phyloP scores from a whole-genome alignment of 1,140 invertebrate species.

The Bactericera cockerelli region DNA sequence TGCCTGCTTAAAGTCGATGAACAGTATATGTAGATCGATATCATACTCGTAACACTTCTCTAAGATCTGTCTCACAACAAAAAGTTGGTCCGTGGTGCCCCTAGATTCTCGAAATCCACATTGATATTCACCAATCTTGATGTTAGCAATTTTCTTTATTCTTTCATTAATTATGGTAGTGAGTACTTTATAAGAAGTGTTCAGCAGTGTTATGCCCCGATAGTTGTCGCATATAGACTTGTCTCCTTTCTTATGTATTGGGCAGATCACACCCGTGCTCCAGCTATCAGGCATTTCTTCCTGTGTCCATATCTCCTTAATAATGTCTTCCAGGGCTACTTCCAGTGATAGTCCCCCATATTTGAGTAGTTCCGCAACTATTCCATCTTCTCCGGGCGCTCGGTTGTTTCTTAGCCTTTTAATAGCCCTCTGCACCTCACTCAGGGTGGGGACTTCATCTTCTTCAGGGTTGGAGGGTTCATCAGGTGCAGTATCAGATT shows the following conservation, averaged over 20 bases:
- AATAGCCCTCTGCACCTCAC: background rate
- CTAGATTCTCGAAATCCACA: conserved; percentile 17
- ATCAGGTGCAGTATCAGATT: conserved; percentile 1
- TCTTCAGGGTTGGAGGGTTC: too few relatives aligned
- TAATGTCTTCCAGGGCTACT: background rate
- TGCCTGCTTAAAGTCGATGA: conserved; percentile 20
- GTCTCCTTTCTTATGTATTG: conserved; percentile 23
- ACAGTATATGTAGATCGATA: conserved; percentile 18
- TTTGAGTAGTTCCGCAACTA: conserved; percentile 13
- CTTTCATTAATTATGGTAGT: background rate
- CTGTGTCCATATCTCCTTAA: conserved; percentile 16
- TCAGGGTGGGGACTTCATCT: background rate
- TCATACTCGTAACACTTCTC: conserved; percentile 14
- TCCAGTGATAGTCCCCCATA: background rate
- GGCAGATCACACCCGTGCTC: conserved; percentile 17
- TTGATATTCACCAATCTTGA: conserved; percentile 18
- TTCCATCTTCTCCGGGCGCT: conserved; percentile 10
- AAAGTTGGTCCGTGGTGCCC: conserved; percentile 19
- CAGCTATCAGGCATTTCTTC: conserved; percentile 21
- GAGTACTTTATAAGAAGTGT: conserved; percentile 8
- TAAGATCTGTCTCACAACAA: conserved; percentile 12
- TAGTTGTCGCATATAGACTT: conserved; percentile 19
- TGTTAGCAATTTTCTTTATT: conserved; percentile 12
- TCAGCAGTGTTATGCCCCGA: conserved; percentile 17
- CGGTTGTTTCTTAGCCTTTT: conserved; percentile 7